These are phyloP conservation scores for Ifrita kowaldi DNA, from an alignment of 2,113 vertebrate genomes.

Conservation along the genomic window DNA sequence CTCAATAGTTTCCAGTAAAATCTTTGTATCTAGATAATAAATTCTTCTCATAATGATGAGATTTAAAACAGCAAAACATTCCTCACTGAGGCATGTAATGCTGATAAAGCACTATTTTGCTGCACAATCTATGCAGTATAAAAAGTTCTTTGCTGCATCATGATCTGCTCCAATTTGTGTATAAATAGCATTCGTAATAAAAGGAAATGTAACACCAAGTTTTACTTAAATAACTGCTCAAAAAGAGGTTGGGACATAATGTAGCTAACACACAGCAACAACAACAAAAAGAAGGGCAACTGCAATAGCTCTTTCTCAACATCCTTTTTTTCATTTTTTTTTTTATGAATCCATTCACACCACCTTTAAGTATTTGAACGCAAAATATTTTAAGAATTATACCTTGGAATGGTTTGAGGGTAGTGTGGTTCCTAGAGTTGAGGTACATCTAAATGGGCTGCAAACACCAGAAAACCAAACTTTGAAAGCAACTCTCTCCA, in stretches of 20 bases:
- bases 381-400: neutral
- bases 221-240: neutral
- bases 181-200: neutral
- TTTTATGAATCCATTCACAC: neutral
- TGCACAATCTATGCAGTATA: neutral
- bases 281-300: neutral
- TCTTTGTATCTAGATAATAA: neutral
- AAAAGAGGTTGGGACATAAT: neutral
- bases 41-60: neutral
- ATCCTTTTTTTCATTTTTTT: neutral
- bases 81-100: neutral
- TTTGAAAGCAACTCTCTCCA: neutral
- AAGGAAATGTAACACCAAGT: neutral
- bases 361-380: neutral
- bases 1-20: slow-evolving; percentile 11
- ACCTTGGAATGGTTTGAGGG: neutral
- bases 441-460: neutral
- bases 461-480: neutral
- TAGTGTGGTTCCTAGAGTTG: neutral
- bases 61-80: neutral
- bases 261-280: neutral
- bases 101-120: slow-evolving; percentile 29
- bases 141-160: slow-evolving; percentile 28
- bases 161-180: neutral
- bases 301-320: neutral